These are phyloP conservation scores for Pristionchus pacificus DNA, from an alignment of 1,140 invertebrate genomes.

Conservation along the genomic window DNA sequence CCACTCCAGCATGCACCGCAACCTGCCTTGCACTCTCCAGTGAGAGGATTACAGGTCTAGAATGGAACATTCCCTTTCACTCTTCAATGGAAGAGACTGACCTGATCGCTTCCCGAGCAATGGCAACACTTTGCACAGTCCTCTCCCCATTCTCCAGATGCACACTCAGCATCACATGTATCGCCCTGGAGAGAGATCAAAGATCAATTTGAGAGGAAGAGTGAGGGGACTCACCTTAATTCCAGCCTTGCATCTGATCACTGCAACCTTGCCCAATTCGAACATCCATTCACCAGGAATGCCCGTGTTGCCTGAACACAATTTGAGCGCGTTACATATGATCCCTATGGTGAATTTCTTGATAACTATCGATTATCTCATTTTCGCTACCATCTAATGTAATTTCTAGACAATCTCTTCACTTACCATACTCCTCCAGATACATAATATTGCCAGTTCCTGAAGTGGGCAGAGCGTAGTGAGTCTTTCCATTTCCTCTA, in stretches of 20 bases:
- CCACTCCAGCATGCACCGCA: conserved; percentile 51
- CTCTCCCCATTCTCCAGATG: conserved; percentile 48
- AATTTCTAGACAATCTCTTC: not conserved
- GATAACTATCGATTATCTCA: too few relatives aligned
- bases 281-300: conserved; percentile 58
- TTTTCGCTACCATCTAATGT: too few relatives aligned
- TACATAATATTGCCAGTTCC: conserved; percentile 58
- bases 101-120: conserved; percentile 35
- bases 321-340: not conserved
- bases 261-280: conserved; percentile 32
- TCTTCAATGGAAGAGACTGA: too few relatives aligned
- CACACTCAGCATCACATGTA: conserved; percentile 32
- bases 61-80: too few relatives aligned
- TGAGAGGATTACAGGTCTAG: conserved; percentile 48
- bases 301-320: conserved; percentile 11
- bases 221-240: conserved; percentile 55
- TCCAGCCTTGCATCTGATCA: conserved; percentile 51
- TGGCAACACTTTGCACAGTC: conserved; percentile 54
- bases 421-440: conserved; percentile 53
- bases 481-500: conserved; percentile 38
- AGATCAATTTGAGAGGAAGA: conserved; percentile 56
- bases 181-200: conserved; percentile 23
- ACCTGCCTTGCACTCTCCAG: conserved; percentile 43
- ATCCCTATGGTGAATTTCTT: not conserved
- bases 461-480: conserved; percentile 52